Evolutionary conservation across 1,140 invertebrate species (phyloP).

Genomic region (Ostrea edulis): DNA sequence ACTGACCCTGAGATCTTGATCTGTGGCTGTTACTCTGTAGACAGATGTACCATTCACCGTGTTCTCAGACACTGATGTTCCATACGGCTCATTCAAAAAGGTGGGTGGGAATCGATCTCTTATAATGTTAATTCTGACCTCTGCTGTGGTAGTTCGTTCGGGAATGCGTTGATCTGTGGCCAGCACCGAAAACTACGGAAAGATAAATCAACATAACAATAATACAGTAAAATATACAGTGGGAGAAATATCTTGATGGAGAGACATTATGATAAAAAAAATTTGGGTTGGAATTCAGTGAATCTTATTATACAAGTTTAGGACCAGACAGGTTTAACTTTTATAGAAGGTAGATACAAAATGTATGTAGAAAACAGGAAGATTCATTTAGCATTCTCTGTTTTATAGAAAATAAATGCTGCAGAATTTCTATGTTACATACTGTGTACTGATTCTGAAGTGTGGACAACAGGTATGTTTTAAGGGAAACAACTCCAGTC

Average conservation of each 20-base stretch:
- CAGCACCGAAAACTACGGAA: constrained; percentile 65
- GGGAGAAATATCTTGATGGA: too few species aligned
- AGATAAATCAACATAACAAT: neutral
- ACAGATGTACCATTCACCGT: constrained; percentile 50
- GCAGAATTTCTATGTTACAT: constrained; percentile 28
- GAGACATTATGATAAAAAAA: too few species aligned
- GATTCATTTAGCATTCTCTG: too few species aligned
- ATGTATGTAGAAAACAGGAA: too few species aligned
- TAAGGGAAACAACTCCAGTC: constrained; percentile 63
- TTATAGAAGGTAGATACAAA: too few species aligned
- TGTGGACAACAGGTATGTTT: constrained; percentile 49
- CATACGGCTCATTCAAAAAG: constrained; percentile 57
- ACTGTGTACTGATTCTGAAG: constrained; percentile 56
- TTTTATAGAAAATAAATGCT: neutral
- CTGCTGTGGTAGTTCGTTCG: constrained; percentile 82
- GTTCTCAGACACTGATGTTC: constrained; percentile 50
- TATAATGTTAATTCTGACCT: constrained; percentile 59
- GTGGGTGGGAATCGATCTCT: constrained; percentile 59
- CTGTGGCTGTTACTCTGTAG: constrained; percentile 60
- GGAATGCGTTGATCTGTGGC: constrained; percentile 91
- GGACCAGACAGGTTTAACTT: too few species aligned
- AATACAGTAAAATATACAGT: too few species aligned
- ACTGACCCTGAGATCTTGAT: constrained; percentile 62
- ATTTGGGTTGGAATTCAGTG: too few species aligned
- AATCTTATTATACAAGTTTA: too few species aligned